Conservation (phyloP, 2,888 invertebrate species). For the Microctonus aethiopoides region DNA sequence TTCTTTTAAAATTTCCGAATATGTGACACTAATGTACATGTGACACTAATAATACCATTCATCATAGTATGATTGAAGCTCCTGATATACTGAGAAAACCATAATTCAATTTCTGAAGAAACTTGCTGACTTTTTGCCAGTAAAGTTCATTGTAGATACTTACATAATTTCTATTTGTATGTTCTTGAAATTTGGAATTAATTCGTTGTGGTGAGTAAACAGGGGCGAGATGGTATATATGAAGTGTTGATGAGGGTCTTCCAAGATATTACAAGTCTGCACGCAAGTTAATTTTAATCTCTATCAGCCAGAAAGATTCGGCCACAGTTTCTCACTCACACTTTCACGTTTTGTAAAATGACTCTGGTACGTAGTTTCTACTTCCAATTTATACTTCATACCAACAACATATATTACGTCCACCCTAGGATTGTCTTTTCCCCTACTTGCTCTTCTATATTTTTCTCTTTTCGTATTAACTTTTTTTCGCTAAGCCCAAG, state of each 20-base stretch:
- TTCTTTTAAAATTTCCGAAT: too few relatives aligned
- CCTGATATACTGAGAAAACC: too few relatives aligned
- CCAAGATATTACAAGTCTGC: constrained; percentile 31
- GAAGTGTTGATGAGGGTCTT: constrained; percentile 18
- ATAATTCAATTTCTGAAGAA: too few relatives aligned
- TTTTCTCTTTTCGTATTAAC: too few relatives aligned
- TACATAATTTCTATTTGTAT: neutral
- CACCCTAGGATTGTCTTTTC: neutral
- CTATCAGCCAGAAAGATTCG: constrained; percentile 13
- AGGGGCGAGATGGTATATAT: constrained; percentile 1
- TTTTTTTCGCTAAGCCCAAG: too few relatives aligned
- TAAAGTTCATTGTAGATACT: too few relatives aligned
- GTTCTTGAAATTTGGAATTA: constrained; percentile 30
- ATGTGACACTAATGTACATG: too few relatives aligned
- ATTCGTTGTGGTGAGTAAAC: constrained; percentile 35
- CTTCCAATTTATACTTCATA: constrained; percentile 54
- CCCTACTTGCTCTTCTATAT: neutral
- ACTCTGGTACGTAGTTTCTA: constrained; percentile 18
- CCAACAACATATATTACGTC: constrained; percentile 45
- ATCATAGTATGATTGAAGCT: too few relatives aligned
- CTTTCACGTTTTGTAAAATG: neutral
- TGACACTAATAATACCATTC: too few relatives aligned
- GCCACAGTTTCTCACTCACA: neutral
- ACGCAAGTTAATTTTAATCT: constrained; percentile 54
- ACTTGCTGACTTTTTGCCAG: too few relatives aligned